Conservation (phyloP, 1,140 invertebrate genomes). For the Brachionus rotundiformis region DNA sequence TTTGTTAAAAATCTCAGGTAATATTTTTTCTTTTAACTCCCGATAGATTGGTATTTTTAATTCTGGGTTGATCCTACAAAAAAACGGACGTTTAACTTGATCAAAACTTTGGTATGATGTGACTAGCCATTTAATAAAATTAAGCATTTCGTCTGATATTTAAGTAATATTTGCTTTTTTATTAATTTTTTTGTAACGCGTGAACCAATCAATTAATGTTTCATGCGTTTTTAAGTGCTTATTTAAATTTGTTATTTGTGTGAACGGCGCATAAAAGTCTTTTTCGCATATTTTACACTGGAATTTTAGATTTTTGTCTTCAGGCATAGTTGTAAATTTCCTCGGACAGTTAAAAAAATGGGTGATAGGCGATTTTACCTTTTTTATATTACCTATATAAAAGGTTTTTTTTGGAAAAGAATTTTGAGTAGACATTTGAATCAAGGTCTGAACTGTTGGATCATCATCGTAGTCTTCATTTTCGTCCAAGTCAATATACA, state of each 20-base stretch:
- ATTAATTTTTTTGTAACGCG: background rate
- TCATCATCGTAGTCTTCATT: background rate
- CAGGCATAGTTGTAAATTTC: background rate
- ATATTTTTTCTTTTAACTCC: background rate
- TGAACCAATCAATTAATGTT: background rate
- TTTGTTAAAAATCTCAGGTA: background rate
- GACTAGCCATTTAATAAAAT: constrained; percentile 26
- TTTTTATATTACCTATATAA: background rate
- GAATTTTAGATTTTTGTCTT: background rate
- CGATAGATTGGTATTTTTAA: background rate
- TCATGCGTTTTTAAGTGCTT: background rate
- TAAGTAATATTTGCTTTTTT: background rate
- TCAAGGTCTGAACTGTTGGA: background rate
- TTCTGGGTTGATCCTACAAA: background rate
- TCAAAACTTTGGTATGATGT: background rate
- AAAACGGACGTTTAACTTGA: background rate
- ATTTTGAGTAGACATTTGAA: background rate
- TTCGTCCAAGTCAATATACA: background rate
- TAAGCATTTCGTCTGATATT: background rate
- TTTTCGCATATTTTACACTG: background rate
- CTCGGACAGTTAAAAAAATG: background rate
- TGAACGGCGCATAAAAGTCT: background rate
- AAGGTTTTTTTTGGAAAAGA: background rate
- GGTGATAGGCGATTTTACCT: background rate
- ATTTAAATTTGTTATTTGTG: background rate